Evolutionary conservation across 2,113 vertebrate species (phyloP).

Genomic region (Anas platyrhynchos): DNA sequence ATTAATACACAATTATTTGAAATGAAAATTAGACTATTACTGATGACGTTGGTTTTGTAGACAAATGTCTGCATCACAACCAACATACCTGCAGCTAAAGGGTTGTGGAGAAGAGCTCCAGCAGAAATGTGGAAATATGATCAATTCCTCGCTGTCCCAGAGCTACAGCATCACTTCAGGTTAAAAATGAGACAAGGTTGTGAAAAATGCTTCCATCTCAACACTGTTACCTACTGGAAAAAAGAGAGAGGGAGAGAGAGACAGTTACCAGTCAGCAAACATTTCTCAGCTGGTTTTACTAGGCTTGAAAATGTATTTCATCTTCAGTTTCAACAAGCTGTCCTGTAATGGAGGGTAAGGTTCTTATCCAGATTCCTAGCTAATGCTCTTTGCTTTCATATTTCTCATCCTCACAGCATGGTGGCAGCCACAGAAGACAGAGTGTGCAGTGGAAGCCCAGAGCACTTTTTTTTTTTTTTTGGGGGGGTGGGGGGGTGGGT

Average conservation of each 20-base stretch:
- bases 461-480: not conserved
- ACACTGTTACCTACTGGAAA: not conserved
- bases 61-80: not conserved
- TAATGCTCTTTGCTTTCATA: not conserved
- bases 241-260: not conserved
- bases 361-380: not conserved
- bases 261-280: not conserved
- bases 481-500: too few relatives aligned
- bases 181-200: not conserved
- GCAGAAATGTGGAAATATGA: not conserved
- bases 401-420: not conserved
- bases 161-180: not conserved
- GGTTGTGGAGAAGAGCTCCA: too few relatives aligned
- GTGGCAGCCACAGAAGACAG: not conserved
- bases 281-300: not conserved
- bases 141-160: not conserved
- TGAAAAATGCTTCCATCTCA: not conserved
- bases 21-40: not conserved
- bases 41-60: not conserved
- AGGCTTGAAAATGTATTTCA: not conserved
- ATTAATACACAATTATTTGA: not conserved
- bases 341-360: not conserved
- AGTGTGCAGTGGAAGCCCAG: accelerated
- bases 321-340: not conserved
- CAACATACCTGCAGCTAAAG: not conserved